Conservation (phyloP, 2,113 vertebrate species). For the Rhynchomys soricoides region DNA sequence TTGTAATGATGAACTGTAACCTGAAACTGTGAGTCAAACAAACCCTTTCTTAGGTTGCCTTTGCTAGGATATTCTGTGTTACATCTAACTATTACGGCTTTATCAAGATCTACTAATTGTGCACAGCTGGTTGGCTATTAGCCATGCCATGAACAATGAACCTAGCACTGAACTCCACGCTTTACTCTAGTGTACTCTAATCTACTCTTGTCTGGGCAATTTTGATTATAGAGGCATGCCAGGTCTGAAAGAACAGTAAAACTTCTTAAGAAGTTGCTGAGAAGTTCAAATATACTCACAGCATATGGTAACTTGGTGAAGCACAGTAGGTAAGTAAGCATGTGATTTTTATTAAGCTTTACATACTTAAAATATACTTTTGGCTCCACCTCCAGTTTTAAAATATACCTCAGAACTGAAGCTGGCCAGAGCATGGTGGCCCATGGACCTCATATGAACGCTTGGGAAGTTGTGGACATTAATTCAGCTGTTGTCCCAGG, state of each 20-base stretch:
- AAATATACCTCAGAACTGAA: background rate
- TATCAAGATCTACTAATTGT: background rate
- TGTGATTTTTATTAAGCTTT: background rate
- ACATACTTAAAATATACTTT: constrained; percentile 8
- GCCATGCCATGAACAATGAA: background rate
- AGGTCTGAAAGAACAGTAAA: background rate
- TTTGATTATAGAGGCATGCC: background rate
- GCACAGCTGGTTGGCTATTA: background rate
- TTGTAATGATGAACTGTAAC: background rate
- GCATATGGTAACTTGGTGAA: background rate
- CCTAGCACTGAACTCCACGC: background rate
- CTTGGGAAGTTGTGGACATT: background rate
- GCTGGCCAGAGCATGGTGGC: background rate
- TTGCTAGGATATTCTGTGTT: background rate
- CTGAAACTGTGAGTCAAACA: background rate
- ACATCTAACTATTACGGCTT: background rate
- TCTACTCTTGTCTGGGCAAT: background rate
- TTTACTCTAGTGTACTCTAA: background rate
- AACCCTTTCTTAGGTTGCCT: background rate
- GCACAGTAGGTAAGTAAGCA: background rate
- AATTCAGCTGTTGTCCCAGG: background rate
- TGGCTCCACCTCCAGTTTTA: background rate
- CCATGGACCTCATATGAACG: background rate
- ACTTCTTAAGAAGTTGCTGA: background rate
- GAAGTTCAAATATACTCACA: background rate